phyloP scores from a whole-genome alignment of 2,797 vertebrate genomes.

The Pyrocephalus nanus region DNA sequence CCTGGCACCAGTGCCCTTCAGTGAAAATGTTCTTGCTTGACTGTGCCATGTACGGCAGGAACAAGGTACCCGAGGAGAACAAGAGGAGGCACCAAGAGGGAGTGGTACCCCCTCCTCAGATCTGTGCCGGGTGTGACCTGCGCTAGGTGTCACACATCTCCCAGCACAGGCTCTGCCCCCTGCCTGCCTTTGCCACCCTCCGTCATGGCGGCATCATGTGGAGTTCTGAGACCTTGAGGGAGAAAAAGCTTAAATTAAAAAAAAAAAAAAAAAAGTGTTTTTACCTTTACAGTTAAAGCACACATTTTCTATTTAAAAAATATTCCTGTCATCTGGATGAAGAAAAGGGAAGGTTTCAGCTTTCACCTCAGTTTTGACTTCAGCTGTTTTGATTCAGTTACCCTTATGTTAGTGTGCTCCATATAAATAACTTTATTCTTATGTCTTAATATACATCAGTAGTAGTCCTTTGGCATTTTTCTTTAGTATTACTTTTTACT shows the following conservation, averaged over 20 bases:
- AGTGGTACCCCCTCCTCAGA: fast-evolving
- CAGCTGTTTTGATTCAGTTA: neutral
- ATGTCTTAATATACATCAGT: neutral
- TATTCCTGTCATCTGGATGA: neutral
- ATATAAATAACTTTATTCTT: neutral
- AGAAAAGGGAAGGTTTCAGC: neutral
- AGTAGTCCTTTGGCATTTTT: neutral
- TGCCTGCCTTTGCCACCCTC: fast-evolving
- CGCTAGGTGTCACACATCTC: fast-evolving
- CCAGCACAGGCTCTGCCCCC: neutral
- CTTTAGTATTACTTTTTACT: neutral
- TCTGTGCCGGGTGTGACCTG: too few relatives aligned
- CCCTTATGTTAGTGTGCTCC: neutral
- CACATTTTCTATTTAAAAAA: neutral
- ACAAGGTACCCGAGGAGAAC: neutral
- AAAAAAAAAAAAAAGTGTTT: neutral
- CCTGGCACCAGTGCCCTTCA: fast-evolving
- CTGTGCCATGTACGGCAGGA: fast-evolving
- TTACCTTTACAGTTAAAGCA: neutral
- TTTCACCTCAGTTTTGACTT: neutral
- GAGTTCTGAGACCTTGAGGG: neutral
- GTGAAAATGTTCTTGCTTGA: neutral
- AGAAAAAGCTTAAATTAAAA: neutral
- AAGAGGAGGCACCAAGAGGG: neutral
- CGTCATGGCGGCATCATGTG: fast-evolving